Base-by-base conservation (phyloP, 2,888 invertebrate species). In the Pollenia amentaria region DNA sequence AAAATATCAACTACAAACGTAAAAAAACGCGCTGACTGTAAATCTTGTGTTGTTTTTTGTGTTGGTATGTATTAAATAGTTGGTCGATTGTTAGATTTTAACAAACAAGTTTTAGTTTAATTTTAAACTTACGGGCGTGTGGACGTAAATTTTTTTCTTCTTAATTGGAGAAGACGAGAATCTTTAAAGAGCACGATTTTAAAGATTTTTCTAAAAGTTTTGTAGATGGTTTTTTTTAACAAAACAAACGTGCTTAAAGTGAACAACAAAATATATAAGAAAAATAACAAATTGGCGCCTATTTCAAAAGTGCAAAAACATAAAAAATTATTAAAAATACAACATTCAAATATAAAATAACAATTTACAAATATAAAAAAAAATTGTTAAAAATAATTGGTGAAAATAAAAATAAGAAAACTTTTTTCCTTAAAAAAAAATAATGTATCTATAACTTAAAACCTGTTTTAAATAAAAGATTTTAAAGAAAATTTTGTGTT, bases 51-150 rank as follows among this genome's bases (percentile, higher is more conserved):
- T 88, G 21, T 62, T 48, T 62, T 70, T 29, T 29, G 29, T 82
- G 78, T 80, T 77, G 46, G 62, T 60, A 53, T 46, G 64, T 75
- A 82, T 16, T 46, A 29, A 29, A 29, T 29, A 6, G 29, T 29
- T 67, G 55, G 53, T 77, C 12, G 72, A 60, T 69, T 84, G 84
- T 84, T 87, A 77, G 84, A 73, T 77, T 87, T 81, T 3, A 73
- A 73, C 48, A 87, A 91, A 92, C 91, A 90, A 91, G 92, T 91
- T 91, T 86, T 92, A 92, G 91, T 92, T 91, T 89, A 87, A 85
- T 90, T 88, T 70, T 89, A 88, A 89, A 89, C 90, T 90, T 89
- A 70, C 88, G 89, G 80, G 89, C 89, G 91, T 89, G 85, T 88
- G 87, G 91, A 91, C 91, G 92, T 90, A 44, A n/a, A 70, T 53